Percentiles rank a stretch among this genome's conserved stretches.
Conservation (phyloP, 1,140 invertebrate species). For the Aporrectodea caliginosa region DNA sequence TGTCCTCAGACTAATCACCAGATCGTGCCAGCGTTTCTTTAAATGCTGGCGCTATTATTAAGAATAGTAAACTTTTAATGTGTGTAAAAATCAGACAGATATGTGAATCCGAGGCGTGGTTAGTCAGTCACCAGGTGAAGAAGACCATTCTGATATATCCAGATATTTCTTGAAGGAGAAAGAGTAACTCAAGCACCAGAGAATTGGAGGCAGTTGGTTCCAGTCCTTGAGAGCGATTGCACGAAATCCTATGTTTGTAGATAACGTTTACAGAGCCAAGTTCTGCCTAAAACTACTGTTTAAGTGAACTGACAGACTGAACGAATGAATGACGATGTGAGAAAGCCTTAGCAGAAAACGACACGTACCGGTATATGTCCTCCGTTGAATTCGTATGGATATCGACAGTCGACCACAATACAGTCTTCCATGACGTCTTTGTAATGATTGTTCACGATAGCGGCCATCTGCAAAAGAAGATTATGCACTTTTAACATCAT, state of each 20-base stretch:
- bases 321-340: slow-evolving; percentile 63
- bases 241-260: background rate
- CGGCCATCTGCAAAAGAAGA: slow-evolving; percentile 38
- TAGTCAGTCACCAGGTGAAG: no score
- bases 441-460: slow-evolving; percentile 43
- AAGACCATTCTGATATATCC: background rate
- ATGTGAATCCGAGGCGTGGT: no score
- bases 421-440: slow-evolving; percentile 44
- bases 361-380: slow-evolving; percentile 73
- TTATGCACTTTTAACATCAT: no score
- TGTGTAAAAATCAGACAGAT: no score
- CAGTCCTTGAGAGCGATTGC: background rate
- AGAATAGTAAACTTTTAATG: no score
- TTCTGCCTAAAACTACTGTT: background rate
- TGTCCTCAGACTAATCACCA: no score
- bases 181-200: no score
- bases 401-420: slow-evolving; percentile 64
- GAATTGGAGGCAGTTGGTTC: background rate
- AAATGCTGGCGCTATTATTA: no score
- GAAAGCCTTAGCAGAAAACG: slow-evolving; percentile 62
- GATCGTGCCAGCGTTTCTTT: no score
- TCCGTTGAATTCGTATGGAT: slow-evolving; percentile 94
- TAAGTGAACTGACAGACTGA: slow-evolving; percentile 54
- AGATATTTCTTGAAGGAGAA: no score
- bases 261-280: background rate